Conservation (phyloP, 2,113 vertebrate species). For the Formicarius rufipectus region DNA sequence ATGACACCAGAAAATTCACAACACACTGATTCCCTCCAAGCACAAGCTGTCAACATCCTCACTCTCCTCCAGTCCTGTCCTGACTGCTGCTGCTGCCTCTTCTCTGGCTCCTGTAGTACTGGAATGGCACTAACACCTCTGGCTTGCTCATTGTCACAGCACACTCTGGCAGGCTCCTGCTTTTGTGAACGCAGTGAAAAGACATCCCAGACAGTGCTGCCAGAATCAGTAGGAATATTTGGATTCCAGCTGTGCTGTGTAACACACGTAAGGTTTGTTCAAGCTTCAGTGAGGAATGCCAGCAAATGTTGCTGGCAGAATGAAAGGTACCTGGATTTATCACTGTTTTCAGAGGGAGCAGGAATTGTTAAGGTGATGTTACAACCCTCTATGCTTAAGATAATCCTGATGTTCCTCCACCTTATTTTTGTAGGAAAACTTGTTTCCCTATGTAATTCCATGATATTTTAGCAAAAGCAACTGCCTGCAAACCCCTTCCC, state of each 20-base stretch:
- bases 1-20: background rate
- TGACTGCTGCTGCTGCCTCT: background rate
- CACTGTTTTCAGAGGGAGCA: background rate
- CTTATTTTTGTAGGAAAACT: background rate
- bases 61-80: background rate
- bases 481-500: background rate
- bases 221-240: background rate
- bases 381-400: background rate
- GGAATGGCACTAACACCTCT: background rate
- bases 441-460: background rate
- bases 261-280: accelerated
- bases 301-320: background rate
- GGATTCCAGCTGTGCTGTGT: background rate
- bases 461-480: background rate
- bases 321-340: background rate
- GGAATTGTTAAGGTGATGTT: background rate
- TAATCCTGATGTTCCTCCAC: background rate
- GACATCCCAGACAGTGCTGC: background rate
- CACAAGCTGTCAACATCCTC: background rate
- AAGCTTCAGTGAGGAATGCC: background rate
- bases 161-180: background rate
- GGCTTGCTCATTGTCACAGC: background rate
- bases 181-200: background rate
- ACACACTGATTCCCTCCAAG: background rate
- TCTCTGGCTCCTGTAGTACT: background rate